Base-by-base conservation (phyloP, 2,888 invertebrate species). In the Masnerella sp. region DNA sequence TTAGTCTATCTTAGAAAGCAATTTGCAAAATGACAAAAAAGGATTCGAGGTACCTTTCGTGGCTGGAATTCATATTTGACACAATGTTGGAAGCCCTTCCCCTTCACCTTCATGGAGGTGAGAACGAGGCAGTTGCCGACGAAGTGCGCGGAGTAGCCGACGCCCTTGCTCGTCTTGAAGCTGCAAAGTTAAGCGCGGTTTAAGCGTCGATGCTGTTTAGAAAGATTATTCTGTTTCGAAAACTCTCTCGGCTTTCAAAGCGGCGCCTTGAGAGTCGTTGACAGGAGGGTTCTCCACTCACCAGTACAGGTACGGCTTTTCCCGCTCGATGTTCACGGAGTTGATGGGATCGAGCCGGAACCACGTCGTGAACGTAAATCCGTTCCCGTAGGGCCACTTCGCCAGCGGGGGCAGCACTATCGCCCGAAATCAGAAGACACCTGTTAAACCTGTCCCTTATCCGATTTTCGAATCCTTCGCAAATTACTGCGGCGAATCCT, bases 341-440 rank as follows among this genome's bases (percentile, higher is more conserved):
- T 98, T 98, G 89, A 97, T 96, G 84, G 98, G 97, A 90, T 99
- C 99, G 87, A 99, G 91, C 75, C 99, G 93, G 88, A 99, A 96
- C 99, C 99, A 99, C 81, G 98, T 98, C 82, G 97, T 96, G 89
- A 99, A 99, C 56, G 99, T 99, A 92, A 99, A 99, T 69, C 99
- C 99, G 89, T 94, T 98, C 89, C 99, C 98, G 89, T 99, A 96
- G 30, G 99, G 99, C 98, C 99, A 99, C 88, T 96, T 94, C 75
- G 98, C 96, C 85, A 99, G 90, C 12, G 99, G 99, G 54, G 99
- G 99, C 84, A 99, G 90, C 42, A 98, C 96, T 83, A 99, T 92
- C 71, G 98, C 98, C 98, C 98, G 90, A 2, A 90, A 90, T 51
- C 30, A 32, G 25, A 25, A 5, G 25, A 5, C 4, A 5, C 7